Percentiles rank a stretch among this genome's conserved stretches.
Evolutionary conservation across 2,113 vertebrate species (phyloP).

Genomic region (Phalacrocorax carbo): DNA sequence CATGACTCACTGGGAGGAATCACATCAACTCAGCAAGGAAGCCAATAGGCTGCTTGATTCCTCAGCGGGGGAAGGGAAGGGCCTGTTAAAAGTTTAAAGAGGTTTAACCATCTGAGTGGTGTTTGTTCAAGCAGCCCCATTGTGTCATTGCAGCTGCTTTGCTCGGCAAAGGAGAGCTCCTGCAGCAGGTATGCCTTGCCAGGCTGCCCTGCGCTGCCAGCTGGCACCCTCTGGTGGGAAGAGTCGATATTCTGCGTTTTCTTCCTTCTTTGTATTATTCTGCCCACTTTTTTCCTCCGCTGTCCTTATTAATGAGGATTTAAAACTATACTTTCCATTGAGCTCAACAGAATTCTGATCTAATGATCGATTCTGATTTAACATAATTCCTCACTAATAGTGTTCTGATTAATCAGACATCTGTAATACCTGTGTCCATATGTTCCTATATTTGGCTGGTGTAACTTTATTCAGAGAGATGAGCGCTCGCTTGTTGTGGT

Average conservation of each 20-base stretch:
- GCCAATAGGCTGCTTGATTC: neutral
- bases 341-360: neutral
- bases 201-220: neutral
- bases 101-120: neutral
- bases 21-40: neutral
- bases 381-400: neutral
- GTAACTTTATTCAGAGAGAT: neutral
- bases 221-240: neutral
- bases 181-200: neutral
- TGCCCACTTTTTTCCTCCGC: rapidly evolving
- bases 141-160: neutral
- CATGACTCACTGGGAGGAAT: neutral
- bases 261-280: neutral
- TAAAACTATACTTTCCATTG: neutral
- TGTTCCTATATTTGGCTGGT: neutral
- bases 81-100: neutral
- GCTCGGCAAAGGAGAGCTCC: neutral
- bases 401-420: neutral
- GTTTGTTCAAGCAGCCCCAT: neutral
- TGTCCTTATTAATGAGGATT: rapidly evolving
- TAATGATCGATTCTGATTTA: neutral
- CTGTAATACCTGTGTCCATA: neutral
- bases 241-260: neutral
- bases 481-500: rapidly evolving
- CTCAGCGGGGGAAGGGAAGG: neutral